Evolutionary conservation across 2,888 invertebrate species (phyloP).

Genomic region (Caradrina clavipalpis): DNA sequence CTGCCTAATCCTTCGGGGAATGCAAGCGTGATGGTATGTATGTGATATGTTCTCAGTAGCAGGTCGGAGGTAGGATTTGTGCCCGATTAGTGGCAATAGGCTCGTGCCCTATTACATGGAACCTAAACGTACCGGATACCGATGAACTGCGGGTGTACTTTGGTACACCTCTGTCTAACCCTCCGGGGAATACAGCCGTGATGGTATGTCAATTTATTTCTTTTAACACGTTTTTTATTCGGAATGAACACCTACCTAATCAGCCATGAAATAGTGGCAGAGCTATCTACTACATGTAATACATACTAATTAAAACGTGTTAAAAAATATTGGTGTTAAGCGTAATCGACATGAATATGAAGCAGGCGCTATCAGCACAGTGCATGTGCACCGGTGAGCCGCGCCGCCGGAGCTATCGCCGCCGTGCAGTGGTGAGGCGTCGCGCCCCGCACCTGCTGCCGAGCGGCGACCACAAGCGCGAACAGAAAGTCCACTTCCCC

Average conservation of each 20-base stretch:
- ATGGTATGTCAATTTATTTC: too few species aligned
- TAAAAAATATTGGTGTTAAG: not conserved
- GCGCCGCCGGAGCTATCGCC: slow-evolving; percentile 18
- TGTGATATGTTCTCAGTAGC: too few species aligned
- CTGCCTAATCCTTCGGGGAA: too few species aligned
- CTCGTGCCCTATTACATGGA: too few species aligned
- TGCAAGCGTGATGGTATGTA: too few species aligned
- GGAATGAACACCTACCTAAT: not conserved
- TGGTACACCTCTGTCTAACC: too few species aligned
- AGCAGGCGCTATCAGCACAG: slow-evolving; percentile 16
- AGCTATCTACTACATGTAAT: not conserved
- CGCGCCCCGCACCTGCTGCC: slow-evolving; percentile 10
- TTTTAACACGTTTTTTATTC: not conserved
- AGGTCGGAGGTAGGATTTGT: too few species aligned
- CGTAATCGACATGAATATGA: slow-evolving; percentile 32
- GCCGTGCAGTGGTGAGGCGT: slow-evolving; percentile 25
- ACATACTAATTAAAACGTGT: not conserved
- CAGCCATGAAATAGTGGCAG: slow-evolving; percentile 3
- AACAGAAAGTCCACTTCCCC: slow-evolving; percentile 24
- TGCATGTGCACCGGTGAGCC: slow-evolving; percentile 16
- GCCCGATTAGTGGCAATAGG: too few species aligned
- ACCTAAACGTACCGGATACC: too few species aligned
- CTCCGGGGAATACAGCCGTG: too few species aligned
- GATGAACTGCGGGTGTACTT: too few species aligned
- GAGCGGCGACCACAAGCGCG: too few species aligned